phyloP scores from a whole-genome alignment of 2,888 invertebrate genomes.

The Erynnis tages region DNA sequence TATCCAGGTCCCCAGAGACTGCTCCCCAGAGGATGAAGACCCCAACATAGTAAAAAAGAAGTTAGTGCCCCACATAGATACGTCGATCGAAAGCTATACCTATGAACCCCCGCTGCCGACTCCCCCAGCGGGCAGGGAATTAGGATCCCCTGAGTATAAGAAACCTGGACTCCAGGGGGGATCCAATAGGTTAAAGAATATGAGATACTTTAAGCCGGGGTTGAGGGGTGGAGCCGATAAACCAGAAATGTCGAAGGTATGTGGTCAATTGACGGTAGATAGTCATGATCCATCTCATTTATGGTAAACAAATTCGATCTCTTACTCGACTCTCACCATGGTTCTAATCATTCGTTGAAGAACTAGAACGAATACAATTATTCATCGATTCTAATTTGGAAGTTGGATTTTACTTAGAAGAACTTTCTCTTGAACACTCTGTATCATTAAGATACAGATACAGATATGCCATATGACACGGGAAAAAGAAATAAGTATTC shows the following conservation, averaged over 20 bases:
- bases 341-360: too few species aligned
- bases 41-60: constrained; percentile 63
- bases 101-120: constrained; percentile 63
- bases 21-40: constrained; percentile 55
- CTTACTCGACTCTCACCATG: too few species aligned
- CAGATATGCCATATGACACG: too few species aligned
- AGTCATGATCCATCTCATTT: too few species aligned
- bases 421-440: too few species aligned
- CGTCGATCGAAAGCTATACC: constrained; percentile 51
- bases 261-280: too few species aligned
- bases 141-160: constrained; percentile 50
- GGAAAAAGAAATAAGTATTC: too few species aligned
- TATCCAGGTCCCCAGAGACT: constrained; percentile 47
- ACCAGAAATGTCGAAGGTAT: constrained; percentile 45
- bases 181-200: constrained; percentile 31
- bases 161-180: constrained; percentile 54
- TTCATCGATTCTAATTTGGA: too few species aligned
- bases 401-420: too few species aligned
- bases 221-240: constrained; percentile 43
- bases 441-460: too few species aligned
- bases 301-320: too few species aligned
- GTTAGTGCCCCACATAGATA: constrained; percentile 61
- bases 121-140: constrained; percentile 43
- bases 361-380: too few species aligned
- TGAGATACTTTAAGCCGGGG: constrained; percentile 46